Evolutionary conservation across 1,140 invertebrate species (phyloP).

Genomic region (Aphis gossypii): DNA sequence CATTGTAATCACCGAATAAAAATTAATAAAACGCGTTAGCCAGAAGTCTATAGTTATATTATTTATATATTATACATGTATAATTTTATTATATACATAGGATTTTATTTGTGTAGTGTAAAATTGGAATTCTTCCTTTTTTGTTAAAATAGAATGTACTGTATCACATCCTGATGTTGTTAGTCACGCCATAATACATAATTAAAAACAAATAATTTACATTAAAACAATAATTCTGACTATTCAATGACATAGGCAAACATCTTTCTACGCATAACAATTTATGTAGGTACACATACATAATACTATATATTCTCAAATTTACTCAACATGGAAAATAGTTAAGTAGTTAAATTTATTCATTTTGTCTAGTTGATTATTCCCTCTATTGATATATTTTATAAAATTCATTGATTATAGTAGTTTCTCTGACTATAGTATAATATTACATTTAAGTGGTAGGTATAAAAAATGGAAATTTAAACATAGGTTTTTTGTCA

Average conservation of each 20-base stretch:
- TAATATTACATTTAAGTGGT: too few species aligned
- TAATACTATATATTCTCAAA: not conserved
- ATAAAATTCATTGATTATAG: too few species aligned
- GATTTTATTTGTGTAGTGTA: not conserved
- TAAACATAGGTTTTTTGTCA: not conserved
- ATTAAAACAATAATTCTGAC: not conserved
- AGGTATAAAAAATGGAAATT: not conserved
- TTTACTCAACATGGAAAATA: not conserved
- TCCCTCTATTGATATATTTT: too few species aligned
- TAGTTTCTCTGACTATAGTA: too few species aligned
- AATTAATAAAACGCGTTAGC: not conserved
- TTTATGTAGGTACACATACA: not conserved
- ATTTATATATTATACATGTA: not conserved
- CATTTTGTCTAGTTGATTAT: too few species aligned
- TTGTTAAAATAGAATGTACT: not conserved
- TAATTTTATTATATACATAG: not conserved
- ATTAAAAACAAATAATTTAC: not conserved
- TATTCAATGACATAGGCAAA: not conserved
- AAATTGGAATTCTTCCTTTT: not conserved
- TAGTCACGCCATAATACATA: slow-evolving; percentile 28
- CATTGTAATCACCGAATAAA: not conserved
- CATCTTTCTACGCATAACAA: not conserved
- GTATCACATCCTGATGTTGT: not conserved
- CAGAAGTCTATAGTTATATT: not conserved
- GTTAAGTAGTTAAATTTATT: too few species aligned